A percentile compares a stretch with the other conserved stretches of the same genome.
phyloP scores from a whole-genome alignment of 2,113 vertebrate species.

The Okapia johnstoni region DNA sequence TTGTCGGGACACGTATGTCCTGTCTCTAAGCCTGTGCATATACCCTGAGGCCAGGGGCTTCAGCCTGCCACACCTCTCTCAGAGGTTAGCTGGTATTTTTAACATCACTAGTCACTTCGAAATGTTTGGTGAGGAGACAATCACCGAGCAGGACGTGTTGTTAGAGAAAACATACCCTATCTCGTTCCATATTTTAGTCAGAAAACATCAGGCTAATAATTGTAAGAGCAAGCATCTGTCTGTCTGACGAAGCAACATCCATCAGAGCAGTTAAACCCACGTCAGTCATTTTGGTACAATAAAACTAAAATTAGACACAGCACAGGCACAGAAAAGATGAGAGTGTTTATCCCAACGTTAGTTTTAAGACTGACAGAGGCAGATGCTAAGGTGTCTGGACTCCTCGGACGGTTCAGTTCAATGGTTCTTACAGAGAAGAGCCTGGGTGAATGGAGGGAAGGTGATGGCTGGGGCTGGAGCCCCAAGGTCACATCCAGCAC shows the following conservation, averaged over 20 bases:
- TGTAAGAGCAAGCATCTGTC: conserved; percentile 35
- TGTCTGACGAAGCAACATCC: background rate
- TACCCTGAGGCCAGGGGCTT: background rate
- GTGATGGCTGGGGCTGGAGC: background rate
- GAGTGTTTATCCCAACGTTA: background rate
- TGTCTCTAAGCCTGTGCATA: accelerated
- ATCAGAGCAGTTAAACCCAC: conserved; percentile 14
- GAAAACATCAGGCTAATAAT: background rate
- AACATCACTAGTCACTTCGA: background rate
- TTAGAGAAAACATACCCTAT: background rate
- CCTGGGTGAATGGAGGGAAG: background rate
- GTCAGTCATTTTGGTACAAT: conserved; percentile 36
- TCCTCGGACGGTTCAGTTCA: background rate
- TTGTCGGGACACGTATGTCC: background rate
- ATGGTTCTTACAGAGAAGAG: background rate
- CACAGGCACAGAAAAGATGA: background rate
- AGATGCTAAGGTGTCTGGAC: background rate
- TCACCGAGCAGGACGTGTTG: background rate
- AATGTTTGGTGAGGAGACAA: background rate
- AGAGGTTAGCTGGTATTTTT: background rate
- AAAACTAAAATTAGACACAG: conserved; percentile 49
- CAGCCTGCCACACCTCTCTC: background rate
- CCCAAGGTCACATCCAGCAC: background rate
- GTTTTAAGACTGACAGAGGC: background rate
- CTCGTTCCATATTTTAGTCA: conserved; percentile 30